These are phyloP conservation scores for Autographa gamma DNA, from an alignment of 2,888 invertebrate species.

Conservation along the genomic window DNA sequence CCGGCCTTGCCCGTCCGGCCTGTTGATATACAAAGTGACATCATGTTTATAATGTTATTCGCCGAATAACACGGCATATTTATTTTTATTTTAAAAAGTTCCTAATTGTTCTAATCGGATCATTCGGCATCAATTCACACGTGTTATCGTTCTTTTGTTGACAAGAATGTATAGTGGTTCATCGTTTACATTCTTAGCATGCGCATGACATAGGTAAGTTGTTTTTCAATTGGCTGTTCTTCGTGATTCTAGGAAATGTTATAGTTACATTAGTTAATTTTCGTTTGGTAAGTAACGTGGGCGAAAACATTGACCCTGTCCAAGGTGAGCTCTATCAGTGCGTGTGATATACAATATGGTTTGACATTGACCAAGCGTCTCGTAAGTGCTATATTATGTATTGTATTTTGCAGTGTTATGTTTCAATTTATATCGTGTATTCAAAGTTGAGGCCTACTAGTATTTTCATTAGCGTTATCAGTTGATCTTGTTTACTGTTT, in stretches of 20 bases:
- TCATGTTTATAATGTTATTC: slow-evolving; percentile 74
- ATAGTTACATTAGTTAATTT: slow-evolving; percentile 23
- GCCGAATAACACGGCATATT: slow-evolving; percentile 62
- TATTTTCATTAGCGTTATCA: background rate
- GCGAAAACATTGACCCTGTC: slow-evolving; percentile 78
- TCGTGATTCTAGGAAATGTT: slow-evolving; percentile 24
- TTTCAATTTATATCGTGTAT: background rate
- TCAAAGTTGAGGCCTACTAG: background rate
- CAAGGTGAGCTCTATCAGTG: slow-evolving; percentile 76
- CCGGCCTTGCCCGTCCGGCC: slow-evolving; percentile 75
- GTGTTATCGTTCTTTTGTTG: slow-evolving; percentile 8
- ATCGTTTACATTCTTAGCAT: background rate
- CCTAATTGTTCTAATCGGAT: slow-evolving; percentile 14
- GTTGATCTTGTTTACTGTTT: background rate
- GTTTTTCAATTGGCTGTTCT: slow-evolving; percentile 3
- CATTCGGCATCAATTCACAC: slow-evolving; percentile 16
- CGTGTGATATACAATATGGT: slow-evolving; percentile 58
- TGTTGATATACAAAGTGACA: slow-evolving; percentile 81
- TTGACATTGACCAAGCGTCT: slow-evolving; percentile 62
- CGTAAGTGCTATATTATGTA: slow-evolving; percentile 26
- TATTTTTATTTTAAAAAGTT: slow-evolving; percentile 54
- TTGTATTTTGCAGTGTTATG: slow-evolving; percentile 9
- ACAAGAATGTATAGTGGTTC: background rate
- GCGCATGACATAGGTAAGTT: background rate
- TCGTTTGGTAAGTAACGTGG: slow-evolving; percentile 63